Percentiles rank a stretch among this genome's conserved stretches.
Evolutionary conservation across 2,113 vertebrate species (phyloP).

Genomic region (Xenopus tropicalis): UCB_Xtro_10.0 CM004449.2:72968501-72969000

Average conservation of each 20-base stretch:
- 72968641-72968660: slow-evolving; percentile 36
- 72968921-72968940: neutral
- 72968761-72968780: slow-evolving; percentile 53
- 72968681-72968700: slow-evolving; percentile 48
- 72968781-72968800: slow-evolving; percentile 50
- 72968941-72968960: slow-evolving; percentile 11
- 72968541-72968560: neutral
- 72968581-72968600: slow-evolving; percentile 3
- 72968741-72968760: slow-evolving; percentile 56
- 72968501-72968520: too few species aligned
- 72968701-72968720: slow-evolving; percentile 54
- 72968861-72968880: neutral
- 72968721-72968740: slow-evolving; percentile 56
- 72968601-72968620: neutral
- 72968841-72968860: slow-evolving; percentile 32
- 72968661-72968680: neutral
- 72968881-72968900: neutral
- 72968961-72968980: slow-evolving; percentile 39
- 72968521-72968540: too few species aligned
- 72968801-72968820: slow-evolving; percentile 45
- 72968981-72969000: slow-evolving; percentile 42
- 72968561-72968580: slow-evolving; percentile 7
- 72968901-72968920: slow-evolving; percentile 11
- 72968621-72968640: slow-evolving; percentile 10
- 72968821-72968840: slow-evolving; percentile 23